Evolutionary conservation across 1,140 invertebrate genomes (phyloP), one percentile per base, ranked within the genome.

Genomic region (Anastrepha obliqua): DNA sequence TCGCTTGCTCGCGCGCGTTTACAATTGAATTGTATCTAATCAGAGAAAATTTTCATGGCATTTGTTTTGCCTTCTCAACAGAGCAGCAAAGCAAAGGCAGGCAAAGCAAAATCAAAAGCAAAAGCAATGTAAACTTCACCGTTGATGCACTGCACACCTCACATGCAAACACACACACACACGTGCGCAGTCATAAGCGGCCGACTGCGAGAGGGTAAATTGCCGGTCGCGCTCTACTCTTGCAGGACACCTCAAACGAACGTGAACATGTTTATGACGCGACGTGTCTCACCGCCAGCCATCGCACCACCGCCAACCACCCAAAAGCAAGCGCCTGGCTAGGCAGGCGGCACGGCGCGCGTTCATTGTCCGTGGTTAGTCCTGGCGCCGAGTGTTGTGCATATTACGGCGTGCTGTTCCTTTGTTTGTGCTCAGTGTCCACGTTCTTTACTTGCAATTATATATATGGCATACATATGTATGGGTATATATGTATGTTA

Each of bases 51-150:
- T 89, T 65, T 90, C 91, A 90, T 91, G 91, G 91, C 91, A 90
- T 92, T 92, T 92, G 91, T 92, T 92, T 92, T 92, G 91, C 91
- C 91, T 92, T 91, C 90, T 90, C 90, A 91, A 20, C 88, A 88
- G 89, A 58, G 51, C 3, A 29, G 17, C 9, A 59, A 78, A 70
- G 65, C n/a, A 58, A 51, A 15, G 29, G 3, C 15, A 58, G n/a
- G 17, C 13, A 58, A 55, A 74, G 15, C 44, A 51, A 47, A 78
- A 81, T 6, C 15, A 51, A 47, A 78, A 81, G 17, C 44, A 51
- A 74, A 81, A 81, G 74, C 20, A 81, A 29, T 29, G 29, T 29
- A 29, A 55, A 55, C n/a, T 51, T 39, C 39, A 64, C 20, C 11
- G 55, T 58, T 74, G 42, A 74, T 74, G 67, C 58, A 86, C 55